These are phyloP conservation scores for Rhorus exstirpatorius DNA, from an alignment of 2,888 invertebrate genomes.

Conservation along the genomic window DNA sequence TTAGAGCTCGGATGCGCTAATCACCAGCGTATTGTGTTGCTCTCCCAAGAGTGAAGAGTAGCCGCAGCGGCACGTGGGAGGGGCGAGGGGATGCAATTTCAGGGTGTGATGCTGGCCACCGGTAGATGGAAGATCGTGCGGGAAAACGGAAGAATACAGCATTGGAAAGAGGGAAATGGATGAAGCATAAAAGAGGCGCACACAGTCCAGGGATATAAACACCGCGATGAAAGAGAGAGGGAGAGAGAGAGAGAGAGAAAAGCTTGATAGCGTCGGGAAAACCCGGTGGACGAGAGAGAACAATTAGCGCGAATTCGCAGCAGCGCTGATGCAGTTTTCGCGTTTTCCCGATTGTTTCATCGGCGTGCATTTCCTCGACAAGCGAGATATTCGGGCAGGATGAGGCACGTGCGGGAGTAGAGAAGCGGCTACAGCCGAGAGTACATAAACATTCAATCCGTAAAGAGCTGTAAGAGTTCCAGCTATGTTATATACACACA, in stretches of 20 bases:
- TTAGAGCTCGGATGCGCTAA: slow-evolving; percentile 63
- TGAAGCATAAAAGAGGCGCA: slow-evolving; percentile 51
- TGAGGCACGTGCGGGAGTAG: slow-evolving; percentile 27
- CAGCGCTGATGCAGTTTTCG: slow-evolving; percentile 81
- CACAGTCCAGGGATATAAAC: slow-evolving; percentile 26
- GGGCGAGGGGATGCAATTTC: slow-evolving; percentile 16
- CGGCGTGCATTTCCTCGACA: slow-evolving; percentile 71
- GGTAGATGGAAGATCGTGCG: slow-evolving; percentile 60
- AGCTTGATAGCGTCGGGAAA: slow-evolving; percentile 18
- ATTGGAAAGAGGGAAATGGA: slow-evolving; percentile 47
- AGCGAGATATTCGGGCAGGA: slow-evolving; percentile 46
- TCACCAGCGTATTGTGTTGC: slow-evolving; percentile 71
- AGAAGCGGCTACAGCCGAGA: slow-evolving; percentile 22
- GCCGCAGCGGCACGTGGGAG: slow-evolving; percentile 34
- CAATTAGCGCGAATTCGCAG: slow-evolving; percentile 80
- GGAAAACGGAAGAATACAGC: slow-evolving; percentile 46
- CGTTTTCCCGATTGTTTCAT: slow-evolving; percentile 80
- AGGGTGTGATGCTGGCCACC: slow-evolving; percentile 30
- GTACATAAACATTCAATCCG: slow-evolving; percentile 40
- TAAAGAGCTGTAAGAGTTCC: slow-evolving; percentile 11
- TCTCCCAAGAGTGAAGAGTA: slow-evolving; percentile 61
- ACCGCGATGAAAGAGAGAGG: slow-evolving; percentile 5
- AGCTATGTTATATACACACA: neutral
- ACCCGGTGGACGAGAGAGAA: slow-evolving; percentile 69
- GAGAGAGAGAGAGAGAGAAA: slow-evolving; percentile 19